Conservation (phyloP, 2,797 vertebrate species). For the Enteromius trimaculatus region DNA sequence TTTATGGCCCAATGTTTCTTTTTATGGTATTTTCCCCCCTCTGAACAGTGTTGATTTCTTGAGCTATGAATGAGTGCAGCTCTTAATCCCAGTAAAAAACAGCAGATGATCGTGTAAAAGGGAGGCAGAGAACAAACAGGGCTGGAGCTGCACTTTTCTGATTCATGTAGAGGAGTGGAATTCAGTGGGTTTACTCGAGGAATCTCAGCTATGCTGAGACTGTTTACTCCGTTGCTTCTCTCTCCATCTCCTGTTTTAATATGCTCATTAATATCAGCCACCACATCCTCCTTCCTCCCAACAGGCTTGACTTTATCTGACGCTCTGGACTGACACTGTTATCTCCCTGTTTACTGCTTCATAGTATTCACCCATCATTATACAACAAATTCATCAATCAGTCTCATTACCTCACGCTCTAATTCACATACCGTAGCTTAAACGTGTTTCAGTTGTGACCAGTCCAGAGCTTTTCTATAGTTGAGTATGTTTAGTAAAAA, state of each 20-base stretch:
- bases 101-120: constrained; percentile 26
- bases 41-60: constrained; percentile 33
- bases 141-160: constrained; percentile 39
- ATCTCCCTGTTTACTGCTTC: constrained; percentile 42
- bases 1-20: constrained; percentile 29
- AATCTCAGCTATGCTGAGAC: constrained; percentile 57
- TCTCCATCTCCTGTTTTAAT: constrained; percentile 57
- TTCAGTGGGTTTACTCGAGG: constrained; percentile 44
- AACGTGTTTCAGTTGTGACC: neutral
- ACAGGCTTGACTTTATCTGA: constrained; percentile 47
- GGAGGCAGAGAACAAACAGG: constrained; percentile 46
- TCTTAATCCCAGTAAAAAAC: constrained; percentile 20
- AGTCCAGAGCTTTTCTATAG: neutral
- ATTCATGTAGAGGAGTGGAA: constrained; percentile 59
- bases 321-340: constrained; percentile 41
- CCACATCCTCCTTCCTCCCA: constrained; percentile 34
- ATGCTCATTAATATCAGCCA: constrained; percentile 54
- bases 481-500: neutral
- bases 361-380: constrained; percentile 27
- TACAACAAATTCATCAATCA: constrained; percentile 41
- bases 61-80: constrained; percentile 27
- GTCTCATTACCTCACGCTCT: neutral
- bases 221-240: constrained; percentile 61
- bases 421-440: neutral
- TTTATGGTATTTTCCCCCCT: neutral